A percentile compares a stretch with the other conserved stretches of the same genome.
Evolutionary conservation across 2,797 vertebrate species (phyloP).

Genomic region (Sciurus carolinensis): DNA sequence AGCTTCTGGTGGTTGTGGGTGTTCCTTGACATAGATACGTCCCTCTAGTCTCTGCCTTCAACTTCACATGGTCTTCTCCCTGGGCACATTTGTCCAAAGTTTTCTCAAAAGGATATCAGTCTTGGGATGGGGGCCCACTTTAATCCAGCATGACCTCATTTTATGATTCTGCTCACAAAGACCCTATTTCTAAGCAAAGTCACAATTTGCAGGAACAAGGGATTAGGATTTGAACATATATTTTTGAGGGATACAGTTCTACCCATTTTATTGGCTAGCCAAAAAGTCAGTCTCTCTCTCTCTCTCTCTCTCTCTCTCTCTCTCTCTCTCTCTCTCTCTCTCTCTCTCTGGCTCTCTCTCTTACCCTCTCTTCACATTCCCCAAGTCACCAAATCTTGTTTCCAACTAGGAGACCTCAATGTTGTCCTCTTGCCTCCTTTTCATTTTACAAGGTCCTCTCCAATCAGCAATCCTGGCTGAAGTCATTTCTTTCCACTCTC

Average conservation of each 20-base stretch:
- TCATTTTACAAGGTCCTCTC: background rate
- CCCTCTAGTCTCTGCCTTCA: background rate
- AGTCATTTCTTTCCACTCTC: slow-evolving; percentile 9
- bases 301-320: background rate
- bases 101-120: background rate
- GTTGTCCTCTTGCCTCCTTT: background rate
- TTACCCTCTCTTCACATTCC: background rate
- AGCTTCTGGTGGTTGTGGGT: background rate
- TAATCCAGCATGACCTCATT: background rate
- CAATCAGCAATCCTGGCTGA: background rate
- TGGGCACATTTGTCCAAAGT: background rate
- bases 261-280: background rate
- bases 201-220: background rate
- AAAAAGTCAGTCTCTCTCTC: background rate
- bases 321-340: background rate
- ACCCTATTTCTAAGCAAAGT: slow-evolving; percentile 22
- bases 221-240: background rate
- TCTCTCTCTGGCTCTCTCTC: background rate
- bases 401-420: background rate
- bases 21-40: background rate
- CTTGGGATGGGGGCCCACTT: background rate
- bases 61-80: background rate
- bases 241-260: background rate
- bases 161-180: slow-evolving; percentile 12
- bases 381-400: background rate